phyloP scores from a whole-genome alignment of 2,888 invertebrate species.

The Tetranychus truncatus region DNA sequence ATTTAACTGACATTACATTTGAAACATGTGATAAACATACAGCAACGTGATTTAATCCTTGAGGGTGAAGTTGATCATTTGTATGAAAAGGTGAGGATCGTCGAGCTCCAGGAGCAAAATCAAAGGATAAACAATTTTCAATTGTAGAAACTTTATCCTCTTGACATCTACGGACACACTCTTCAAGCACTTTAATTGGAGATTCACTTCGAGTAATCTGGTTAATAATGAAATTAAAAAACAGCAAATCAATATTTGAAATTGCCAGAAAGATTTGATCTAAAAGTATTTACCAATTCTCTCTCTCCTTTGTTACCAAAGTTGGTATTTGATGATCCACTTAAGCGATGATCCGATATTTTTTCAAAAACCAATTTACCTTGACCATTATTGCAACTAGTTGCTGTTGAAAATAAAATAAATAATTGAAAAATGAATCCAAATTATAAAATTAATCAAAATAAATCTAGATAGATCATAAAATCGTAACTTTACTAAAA shows the following conservation, averaged over 20 bases:
- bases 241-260: slow-evolving; percentile 9
- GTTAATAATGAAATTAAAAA: not conserved
- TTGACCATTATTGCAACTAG: slow-evolving; percentile 58
- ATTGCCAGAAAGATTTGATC: not conserved
- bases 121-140: slow-evolving; percentile 54
- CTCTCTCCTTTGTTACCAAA: slow-evolving; percentile 56
- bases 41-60: not conserved
- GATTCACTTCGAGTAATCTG: slow-evolving; percentile 60
- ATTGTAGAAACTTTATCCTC: slow-evolving; percentile 56
- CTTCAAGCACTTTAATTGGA: slow-evolving; percentile 67
- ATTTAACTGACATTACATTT: not conserved
- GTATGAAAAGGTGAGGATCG: slow-evolving; percentile 50
- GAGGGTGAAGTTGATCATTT: not conserved
- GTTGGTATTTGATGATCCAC: slow-evolving; percentile 15
- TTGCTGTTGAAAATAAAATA: not conserved
- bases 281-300: slow-evolving; percentile 49
- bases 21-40: not conserved
- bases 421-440: not conserved
- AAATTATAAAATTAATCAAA: not conserved
- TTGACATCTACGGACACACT: slow-evolving; percentile 66
- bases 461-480: no score
- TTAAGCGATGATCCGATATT: slow-evolving; percentile 45
- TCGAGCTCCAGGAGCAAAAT: slow-evolving; percentile 70
- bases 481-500: no score
- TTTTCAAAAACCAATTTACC: slow-evolving; percentile 73